Conservation (phyloP, 2,113 vertebrate genomes). For the Nettapus auritus region DNA sequence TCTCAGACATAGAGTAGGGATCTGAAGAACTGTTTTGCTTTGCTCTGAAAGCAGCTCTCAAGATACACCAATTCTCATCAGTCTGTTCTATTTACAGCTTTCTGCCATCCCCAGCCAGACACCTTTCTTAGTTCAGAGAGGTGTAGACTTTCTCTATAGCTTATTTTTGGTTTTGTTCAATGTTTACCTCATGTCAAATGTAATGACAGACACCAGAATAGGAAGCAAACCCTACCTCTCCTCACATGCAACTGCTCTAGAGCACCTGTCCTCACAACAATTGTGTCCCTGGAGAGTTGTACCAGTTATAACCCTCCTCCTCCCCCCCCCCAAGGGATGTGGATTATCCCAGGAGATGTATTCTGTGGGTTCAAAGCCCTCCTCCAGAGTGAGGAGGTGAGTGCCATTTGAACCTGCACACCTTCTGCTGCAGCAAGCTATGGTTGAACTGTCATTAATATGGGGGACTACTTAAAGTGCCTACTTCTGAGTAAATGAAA, state of each 20-base stretch:
- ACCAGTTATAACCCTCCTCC: neutral
- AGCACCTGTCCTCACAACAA: neutral
- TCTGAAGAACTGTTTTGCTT: neutral
- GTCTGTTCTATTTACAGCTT: neutral
- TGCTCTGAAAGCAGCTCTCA: neutral
- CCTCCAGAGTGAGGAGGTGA: neutral
- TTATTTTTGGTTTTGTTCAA: neutral
- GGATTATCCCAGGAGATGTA: neutral
- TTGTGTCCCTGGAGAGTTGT: neutral
- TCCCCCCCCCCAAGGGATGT: too few species aligned
- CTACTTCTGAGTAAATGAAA: neutral
- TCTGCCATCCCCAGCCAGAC: neutral
- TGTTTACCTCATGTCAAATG: neutral
- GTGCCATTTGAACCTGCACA: neutral
- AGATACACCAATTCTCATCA: neutral
- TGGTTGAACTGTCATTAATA: rapidly evolving
- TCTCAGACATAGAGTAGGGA: rapidly evolving
- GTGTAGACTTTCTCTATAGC: neutral
- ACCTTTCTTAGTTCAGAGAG: neutral
- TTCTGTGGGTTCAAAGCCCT: neutral
- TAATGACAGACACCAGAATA: neutral
- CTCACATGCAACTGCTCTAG: neutral
- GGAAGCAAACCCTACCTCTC: neutral
- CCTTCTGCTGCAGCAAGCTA: neutral
- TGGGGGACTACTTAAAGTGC: neutral